Evolutionary conservation across 2,113 vertebrate genomes (phyloP), one percentile per base, ranked within the genome.

Genomic region (Callithrix jacchus): DNA sequence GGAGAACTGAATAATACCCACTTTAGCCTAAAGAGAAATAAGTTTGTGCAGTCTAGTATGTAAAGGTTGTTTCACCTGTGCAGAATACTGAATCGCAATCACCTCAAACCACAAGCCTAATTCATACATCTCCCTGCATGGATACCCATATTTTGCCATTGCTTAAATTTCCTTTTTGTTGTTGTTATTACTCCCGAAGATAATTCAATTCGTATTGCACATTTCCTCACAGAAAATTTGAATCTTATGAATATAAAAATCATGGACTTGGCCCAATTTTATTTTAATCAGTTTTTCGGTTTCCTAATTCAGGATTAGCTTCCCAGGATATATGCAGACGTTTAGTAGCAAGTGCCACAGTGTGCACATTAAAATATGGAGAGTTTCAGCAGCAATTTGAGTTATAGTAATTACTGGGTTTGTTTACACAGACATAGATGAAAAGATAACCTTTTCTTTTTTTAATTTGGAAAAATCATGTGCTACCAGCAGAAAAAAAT

Each of bases 181-280:
- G 81, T 74, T 25, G 23, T 89, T 89, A 88, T 97, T 96, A 86
- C 52, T 85, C 47, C 27, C 49, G 71, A 88, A 97, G 86, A 79
- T 96, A 97, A 95, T 89, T 97, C 83, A 61, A 86, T 96, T 94
- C 94, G 64, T 84, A 89, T 58, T 88, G 58, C 76, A 74, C 61
- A 93, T 93, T 80, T 92, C 21, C 92, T 92, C 71, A 35, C 68
- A 94, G 86, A 91, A 93, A 95, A 79, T 94, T 89, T 89, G 83
- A 97, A 89, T 93, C 58, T 89, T 95, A 97, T 95, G 87, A 96
- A 97, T 97, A 94, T 94, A 89, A 96, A 98, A 96, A 93, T 83
- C 68, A 96, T 87, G 90, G 85, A 94, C 68, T 74, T 93, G 77
- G 79, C 45, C 61, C 95, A 97, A 80, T 88, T 96, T 97, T 94